Conservation (phyloP, 2,888 invertebrate species). For the Oxyteleia sp. region DNA sequence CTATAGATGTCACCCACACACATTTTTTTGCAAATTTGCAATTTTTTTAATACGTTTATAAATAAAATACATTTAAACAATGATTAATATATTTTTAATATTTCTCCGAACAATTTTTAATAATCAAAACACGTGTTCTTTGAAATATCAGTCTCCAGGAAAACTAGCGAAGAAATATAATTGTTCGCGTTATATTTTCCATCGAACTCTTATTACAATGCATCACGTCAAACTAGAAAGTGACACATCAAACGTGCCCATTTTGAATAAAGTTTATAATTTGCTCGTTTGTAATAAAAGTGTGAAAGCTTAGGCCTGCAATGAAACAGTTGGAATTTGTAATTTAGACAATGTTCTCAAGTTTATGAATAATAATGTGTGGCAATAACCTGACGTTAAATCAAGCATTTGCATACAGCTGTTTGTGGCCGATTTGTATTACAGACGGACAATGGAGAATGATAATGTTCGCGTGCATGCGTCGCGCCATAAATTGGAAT, state of each 20-base stretch:
- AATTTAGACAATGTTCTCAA: constrained; percentile 62
- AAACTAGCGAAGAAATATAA: no score
- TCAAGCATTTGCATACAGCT: constrained; percentile 70
- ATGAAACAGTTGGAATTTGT: constrained; percentile 34
- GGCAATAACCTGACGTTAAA: constrained; percentile 71
- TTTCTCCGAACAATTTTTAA: no score
- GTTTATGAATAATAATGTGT: constrained; percentile 71
- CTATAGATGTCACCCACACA: no score
- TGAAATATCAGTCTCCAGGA: no score
- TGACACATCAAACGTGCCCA: neutral
- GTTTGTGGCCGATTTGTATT: constrained; percentile 71
- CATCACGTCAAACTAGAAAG: neutral
- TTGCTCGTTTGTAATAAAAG: constrained; percentile 20
- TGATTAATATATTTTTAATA: no score
- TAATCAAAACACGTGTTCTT: no score
- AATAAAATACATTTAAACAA: no score
- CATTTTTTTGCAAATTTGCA: no score
- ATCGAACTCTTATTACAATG: neutral
- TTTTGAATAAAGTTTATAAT: constrained; percentile 7
- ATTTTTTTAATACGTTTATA: no score
- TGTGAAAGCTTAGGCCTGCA: constrained; percentile 8
- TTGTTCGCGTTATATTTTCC: no score
- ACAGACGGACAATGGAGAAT: constrained; percentile 69
- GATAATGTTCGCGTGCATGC: constrained; percentile 64
- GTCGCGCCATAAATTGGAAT: constrained; percentile 65